Evolutionary conservation across 2,797 vertebrate genomes (phyloP), one percentile per base, ranked within the genome.

Genomic region (Typhlichthys subterraneus): DNA sequence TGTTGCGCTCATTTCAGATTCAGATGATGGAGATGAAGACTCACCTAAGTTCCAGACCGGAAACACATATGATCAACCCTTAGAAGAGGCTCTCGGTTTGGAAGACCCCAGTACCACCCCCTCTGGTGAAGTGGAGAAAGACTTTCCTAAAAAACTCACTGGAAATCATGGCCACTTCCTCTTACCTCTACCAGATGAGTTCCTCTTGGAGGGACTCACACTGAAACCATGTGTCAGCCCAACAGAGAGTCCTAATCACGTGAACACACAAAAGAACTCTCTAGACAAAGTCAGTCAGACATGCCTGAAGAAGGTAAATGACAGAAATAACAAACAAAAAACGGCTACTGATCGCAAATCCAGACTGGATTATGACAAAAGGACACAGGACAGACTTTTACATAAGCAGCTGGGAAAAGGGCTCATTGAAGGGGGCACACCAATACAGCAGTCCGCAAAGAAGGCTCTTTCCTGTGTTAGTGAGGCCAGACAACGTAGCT

Each of bases 61-160:
- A 50, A 78, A 90, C 65, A 88, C 83, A 70, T 85, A 85, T 69
- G 81, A 79, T 0, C 88, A 73, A 14, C 71, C 85, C 49, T 82
- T 59, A 50, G 92, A 89, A 72, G 85, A 94, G 73, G 85, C 77
- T 67, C 92, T 94, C 63, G 91, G 89, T 55, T 15, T 93, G 75
- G 93, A 94, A 38, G 93, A 81, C 68, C 17, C 75, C 87, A 75
- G 93, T 85, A 78, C 83, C 86, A 0, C 89, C 85, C 86, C 79
- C 82, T 76, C 91, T 85, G 90, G 85, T 89, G 53, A 66, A 61
- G 48, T 75, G 45, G 1, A 75, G 55, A 80, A 85, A 45, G 89
- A 93, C 71, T 91, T 81, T 9, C 87, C 91, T 69, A 85, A 89
- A 63, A 94, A 93, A 78, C 75, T 89, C 77, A 84, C 79, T n/a